phyloP scores from a whole-genome alignment of 2,797 vertebrate genomes.

The Glyptemys insculpta region DNA sequence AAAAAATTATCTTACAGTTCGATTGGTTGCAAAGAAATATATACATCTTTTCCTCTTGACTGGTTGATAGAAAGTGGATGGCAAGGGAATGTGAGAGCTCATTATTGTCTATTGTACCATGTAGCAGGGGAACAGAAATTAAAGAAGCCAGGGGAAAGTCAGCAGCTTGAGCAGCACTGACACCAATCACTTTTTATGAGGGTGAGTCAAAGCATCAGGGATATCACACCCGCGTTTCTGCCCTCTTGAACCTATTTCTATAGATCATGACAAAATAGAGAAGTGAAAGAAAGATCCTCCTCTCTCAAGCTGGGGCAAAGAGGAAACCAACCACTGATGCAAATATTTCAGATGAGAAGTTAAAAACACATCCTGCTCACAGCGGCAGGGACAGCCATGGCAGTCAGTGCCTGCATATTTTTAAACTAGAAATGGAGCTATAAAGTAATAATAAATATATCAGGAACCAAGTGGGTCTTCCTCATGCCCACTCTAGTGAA shows the following conservation, averaged over 20 bases:
- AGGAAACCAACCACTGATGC: slow-evolving; percentile 52
- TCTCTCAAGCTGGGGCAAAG: slow-evolving; percentile 14
- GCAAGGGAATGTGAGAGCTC: slow-evolving; percentile 34
- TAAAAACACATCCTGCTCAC: slow-evolving; percentile 48
- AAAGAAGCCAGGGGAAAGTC: background rate
- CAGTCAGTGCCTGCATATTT: fast-evolving
- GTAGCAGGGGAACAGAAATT: slow-evolving; percentile 63
- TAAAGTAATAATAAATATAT: background rate
- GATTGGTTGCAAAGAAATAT: slow-evolving; percentile 6
- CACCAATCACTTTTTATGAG: slow-evolving; percentile 72
- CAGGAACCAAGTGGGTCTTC: background rate
- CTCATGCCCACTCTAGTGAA: background rate
- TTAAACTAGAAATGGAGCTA: fast-evolving
- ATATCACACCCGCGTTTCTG: slow-evolving; percentile 56
- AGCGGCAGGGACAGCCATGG: fast-evolving
- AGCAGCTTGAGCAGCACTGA: slow-evolving; percentile 51
- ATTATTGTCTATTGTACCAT: slow-evolving; percentile 53
- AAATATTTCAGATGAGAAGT: slow-evolving; percentile 64
- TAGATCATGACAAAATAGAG: slow-evolving; percentile 57
- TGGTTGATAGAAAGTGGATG: background rate
- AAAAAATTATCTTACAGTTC: background rate
- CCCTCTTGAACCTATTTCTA: slow-evolving; percentile 72
- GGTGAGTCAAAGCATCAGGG: slow-evolving; percentile 60
- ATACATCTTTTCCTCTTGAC: background rate
- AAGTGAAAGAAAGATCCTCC: slow-evolving; percentile 57